Base-by-base conservation (phyloP, 2,888 invertebrate species). In the Dolichopus griseipennis region DNA sequence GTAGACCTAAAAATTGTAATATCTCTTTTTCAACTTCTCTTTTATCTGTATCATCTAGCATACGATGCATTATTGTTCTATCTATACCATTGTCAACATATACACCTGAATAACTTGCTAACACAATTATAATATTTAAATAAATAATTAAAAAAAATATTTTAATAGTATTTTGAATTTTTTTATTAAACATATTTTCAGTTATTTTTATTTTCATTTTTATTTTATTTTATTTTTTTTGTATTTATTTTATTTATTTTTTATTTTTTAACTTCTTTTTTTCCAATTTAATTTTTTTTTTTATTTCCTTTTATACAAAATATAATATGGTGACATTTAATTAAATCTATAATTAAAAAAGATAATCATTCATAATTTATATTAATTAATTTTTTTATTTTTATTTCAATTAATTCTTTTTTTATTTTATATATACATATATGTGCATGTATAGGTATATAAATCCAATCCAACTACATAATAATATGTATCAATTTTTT, bases 1-100 rank as follows among this genome's bases (percentile, higher is more conserved):
- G 90, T 72, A 96, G 84, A 4, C 95, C 96, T 74, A 97, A 83
- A 71, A 96, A 85, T 76, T 92, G 91, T 75, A 97, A 83, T 75
- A 97, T 92, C 82, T 96, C 95, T 77, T 92, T 87, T 77, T 95
- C 93, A 72, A 96, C 90, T 74, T 93, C 90, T 74, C 88, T 85
- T 75, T 90, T 88, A 78, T 95, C 94, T 72, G 87, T 86, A 67
- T 85, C 85, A 67, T 89, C 88, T 78, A 94, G 85, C 67, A 87
- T 83, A 71, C 90, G 87, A 77, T 93, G 90, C 75, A 94, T 88
- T 67, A 93, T 84, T 9, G 94, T 94, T 78, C 93, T 93, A 80
- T 92, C 91, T 70, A 88, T 83, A 37, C 93, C 94, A 84, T 95
- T 95, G 82, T 95, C 95, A 67, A 91, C 85, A 80, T 93, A 94